Evolutionary conservation across 1,140 invertebrate genomes (phyloP).

Genomic region (Solen grandis): DNA sequence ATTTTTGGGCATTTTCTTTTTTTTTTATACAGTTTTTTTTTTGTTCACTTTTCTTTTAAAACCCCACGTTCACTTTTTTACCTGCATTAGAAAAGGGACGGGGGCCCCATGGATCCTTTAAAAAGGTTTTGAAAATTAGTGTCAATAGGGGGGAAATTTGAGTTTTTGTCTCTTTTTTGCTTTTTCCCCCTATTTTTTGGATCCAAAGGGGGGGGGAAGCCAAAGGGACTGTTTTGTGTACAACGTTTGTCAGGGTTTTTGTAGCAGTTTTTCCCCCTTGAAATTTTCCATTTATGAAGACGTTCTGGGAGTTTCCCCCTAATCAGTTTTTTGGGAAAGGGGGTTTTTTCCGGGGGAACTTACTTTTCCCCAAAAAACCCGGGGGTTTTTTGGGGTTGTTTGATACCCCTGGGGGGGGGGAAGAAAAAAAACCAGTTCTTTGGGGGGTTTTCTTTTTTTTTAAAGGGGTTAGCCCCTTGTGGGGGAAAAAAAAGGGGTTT

Average conservation of each 20-base stretch:
- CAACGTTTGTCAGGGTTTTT: slow-evolving; percentile 65
- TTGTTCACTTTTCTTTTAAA: slow-evolving; percentile 67
- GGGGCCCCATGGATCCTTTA: slow-evolving; percentile 58
- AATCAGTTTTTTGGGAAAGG: no score
- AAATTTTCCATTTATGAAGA: slow-evolving; percentile 57
- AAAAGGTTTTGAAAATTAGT: slow-evolving; percentile 65
- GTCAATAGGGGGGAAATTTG: slow-evolving; percentile 65
- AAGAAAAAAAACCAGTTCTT: slow-evolving; percentile 95
- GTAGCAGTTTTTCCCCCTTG: slow-evolving; percentile 59
- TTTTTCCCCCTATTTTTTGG: slow-evolving; percentile 65
- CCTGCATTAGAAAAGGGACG: slow-evolving; percentile 66
- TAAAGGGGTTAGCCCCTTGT: slow-evolving; percentile 94
- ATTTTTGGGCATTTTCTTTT: slow-evolving; percentile 67
- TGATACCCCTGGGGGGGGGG: slow-evolving; percentile 94
- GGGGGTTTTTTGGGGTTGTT: slow-evolving; percentile 80
- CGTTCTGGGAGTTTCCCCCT: slow-evolving; percentile 59
- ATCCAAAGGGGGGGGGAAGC: slow-evolving; percentile 61
- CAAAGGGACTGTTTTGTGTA: slow-evolving; percentile 65
- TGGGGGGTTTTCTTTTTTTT: slow-evolving; percentile 94
- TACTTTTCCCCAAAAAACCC: no score
- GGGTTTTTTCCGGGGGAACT: no score
- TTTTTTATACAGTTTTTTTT: slow-evolving; percentile 69
- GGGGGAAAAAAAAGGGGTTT: slow-evolving; percentile 91
- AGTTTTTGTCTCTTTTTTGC: slow-evolving; percentile 65
- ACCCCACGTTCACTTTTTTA: slow-evolving; percentile 71